These are phyloP conservation scores for Tribolium madens DNA, from an alignment of 1,140 invertebrate genomes.

Conservation along the genomic window DNA sequence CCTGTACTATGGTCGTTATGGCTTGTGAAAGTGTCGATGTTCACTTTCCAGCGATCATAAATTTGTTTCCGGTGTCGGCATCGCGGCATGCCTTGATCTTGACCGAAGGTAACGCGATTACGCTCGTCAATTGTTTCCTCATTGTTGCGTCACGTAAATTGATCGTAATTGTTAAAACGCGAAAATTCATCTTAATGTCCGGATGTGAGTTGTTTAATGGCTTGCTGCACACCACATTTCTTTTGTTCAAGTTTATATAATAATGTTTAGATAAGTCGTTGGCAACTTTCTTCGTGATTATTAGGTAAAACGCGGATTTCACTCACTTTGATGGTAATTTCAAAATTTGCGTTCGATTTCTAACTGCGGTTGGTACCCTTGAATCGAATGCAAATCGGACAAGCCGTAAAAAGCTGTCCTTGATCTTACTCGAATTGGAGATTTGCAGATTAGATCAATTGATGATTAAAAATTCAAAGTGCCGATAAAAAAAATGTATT, in stretches of 20 bases:
- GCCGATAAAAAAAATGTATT: no score
- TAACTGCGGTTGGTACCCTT: background rate
- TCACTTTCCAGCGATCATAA: no score
- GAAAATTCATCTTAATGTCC: background rate
- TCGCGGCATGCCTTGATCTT: constrained; percentile 5
- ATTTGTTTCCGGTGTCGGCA: no score
- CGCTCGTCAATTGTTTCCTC: background rate
- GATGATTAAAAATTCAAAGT: no score
- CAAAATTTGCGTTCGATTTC: background rate
- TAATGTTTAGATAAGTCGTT: background rate
- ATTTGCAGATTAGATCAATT: background rate
- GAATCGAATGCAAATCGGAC: background rate
- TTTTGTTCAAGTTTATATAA: background rate
- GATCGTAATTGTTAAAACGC: background rate
- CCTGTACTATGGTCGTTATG: no score
- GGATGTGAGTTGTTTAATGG: background rate
- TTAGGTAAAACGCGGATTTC: background rate
- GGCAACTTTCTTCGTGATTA: background rate
- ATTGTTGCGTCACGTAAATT: background rate
- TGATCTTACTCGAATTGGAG: background rate
- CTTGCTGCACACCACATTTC: background rate
- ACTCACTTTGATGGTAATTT: background rate
- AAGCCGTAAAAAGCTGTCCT: background rate
- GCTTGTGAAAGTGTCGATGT: no score
- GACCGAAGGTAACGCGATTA: background rate